Evolutionary conservation across 2,888 invertebrate species (phyloP).

Genomic region (Zeuzera pyrina): DNA sequence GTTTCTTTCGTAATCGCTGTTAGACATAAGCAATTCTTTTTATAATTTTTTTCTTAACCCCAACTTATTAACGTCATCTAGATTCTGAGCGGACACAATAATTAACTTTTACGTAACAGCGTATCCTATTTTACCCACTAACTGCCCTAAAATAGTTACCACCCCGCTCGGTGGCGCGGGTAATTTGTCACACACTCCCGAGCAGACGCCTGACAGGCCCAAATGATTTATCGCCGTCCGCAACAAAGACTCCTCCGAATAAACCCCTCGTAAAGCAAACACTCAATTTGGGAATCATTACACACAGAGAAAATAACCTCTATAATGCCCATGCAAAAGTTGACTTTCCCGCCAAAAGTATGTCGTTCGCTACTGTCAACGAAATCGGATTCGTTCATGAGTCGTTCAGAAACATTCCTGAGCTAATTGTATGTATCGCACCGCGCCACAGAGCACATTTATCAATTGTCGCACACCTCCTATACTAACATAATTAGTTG

Average conservation of each 20-base stretch:
- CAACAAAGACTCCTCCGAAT: constrained; percentile 60
- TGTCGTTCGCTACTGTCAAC: constrained; percentile 41
- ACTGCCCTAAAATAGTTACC: constrained; percentile 34
- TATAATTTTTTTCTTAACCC: too few species aligned
- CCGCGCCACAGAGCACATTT: constrained; percentile 57
- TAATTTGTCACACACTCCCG: constrained; percentile 62
- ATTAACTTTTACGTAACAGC: constrained; percentile 4
- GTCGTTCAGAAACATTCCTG: constrained; percentile 57
- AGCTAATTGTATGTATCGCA: constrained; percentile 65
- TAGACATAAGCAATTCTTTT: too few species aligned
- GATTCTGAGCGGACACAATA: too few species aligned
- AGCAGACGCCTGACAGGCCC: constrained; percentile 48
- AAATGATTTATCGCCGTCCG: constrained; percentile 59
- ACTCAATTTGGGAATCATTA: constrained; percentile 55
- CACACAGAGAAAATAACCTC: constrained; percentile 42
- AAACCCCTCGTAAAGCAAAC: constrained; percentile 55
- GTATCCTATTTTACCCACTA: constrained; percentile 18
- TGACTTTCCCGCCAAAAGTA: constrained; percentile 47
- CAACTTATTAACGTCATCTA: too few species aligned
- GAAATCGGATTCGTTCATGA: constrained; percentile 40
- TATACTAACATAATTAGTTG: constrained; percentile 61
- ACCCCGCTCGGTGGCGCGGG: constrained; percentile 43
- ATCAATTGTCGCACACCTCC: constrained; percentile 64
- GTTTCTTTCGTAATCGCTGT: too few species aligned
- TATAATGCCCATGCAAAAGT: constrained; percentile 38